Evolutionary conservation across 2,888 invertebrate genomes (phyloP).

Genomic region (Phyllotreta cruciferae): DNA sequence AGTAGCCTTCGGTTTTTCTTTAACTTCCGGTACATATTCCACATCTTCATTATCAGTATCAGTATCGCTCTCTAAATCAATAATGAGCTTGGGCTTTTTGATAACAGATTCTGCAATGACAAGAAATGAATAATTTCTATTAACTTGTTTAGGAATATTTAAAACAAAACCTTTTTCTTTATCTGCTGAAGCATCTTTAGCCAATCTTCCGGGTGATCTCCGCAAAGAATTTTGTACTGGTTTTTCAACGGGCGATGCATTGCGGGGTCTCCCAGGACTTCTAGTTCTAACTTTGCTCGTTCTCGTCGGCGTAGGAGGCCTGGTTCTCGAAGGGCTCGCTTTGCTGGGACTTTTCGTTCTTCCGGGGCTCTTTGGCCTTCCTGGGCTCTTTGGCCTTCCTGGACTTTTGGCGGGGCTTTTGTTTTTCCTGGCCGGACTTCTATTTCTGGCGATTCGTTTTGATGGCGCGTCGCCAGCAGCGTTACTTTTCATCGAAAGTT

Average conservation of each 20-base stretch:
- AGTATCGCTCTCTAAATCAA: constrained; percentile 31
- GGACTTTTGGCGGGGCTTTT: constrained; percentile 39
- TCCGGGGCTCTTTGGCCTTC: constrained; percentile 40
- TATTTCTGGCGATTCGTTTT: constrained; percentile 20
- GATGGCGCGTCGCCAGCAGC: constrained; percentile 11
- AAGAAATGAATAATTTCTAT: neutral
- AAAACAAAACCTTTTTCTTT: constrained; percentile 35
- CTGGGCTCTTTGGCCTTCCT: constrained; percentile 40
- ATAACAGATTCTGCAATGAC: too few species aligned
- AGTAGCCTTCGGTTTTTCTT: constrained; percentile 53
- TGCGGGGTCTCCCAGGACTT: constrained; percentile 41
- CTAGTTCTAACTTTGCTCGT: constrained; percentile 30
- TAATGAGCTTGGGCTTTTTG: neutral
- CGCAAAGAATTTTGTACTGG: constrained; percentile 38
- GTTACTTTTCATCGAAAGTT: constrained; percentile 17
- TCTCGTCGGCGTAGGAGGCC: constrained; percentile 35
- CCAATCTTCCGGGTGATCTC: constrained; percentile 38
- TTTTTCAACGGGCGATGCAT: constrained; percentile 20
- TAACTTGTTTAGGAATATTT: neutral
- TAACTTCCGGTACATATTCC: constrained; percentile 37
- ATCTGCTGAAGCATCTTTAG: constrained; percentile 38
- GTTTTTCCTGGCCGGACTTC: constrained; percentile 31
- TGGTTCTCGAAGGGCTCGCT: constrained; percentile 28
- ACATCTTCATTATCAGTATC: constrained; percentile 48
- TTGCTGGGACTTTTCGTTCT: constrained; percentile 38